Percentiles rank a stretch among this genome's conserved stretches.
Evolutionary conservation across 2,113 vertebrate genomes (phyloP).

Genomic region (Poeciliopsis occidentalis): DNA sequence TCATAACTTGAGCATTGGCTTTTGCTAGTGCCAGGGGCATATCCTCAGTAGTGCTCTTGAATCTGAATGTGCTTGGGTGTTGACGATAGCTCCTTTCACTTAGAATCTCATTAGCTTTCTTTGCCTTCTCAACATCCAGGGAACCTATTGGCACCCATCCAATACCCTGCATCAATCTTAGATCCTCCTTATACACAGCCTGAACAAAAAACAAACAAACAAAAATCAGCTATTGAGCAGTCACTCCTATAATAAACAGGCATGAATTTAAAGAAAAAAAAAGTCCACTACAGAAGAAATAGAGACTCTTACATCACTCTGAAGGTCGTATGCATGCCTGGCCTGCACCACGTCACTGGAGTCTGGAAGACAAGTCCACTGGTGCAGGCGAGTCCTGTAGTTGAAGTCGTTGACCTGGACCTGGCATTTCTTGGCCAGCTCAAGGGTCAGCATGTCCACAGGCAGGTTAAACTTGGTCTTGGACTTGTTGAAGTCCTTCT

Average conservation of each 20-base stretch:
- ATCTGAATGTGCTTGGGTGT: slow-evolving; percentile 80
- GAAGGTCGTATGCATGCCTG: slow-evolving; percentile 79
- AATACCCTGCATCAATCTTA: slow-evolving; percentile 77
- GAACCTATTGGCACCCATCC: slow-evolving; percentile 89
- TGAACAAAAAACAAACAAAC: slow-evolving; percentile 49
- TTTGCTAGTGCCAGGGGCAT: slow-evolving; percentile 84
- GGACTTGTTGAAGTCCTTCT: slow-evolving; percentile 88
- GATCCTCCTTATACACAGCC: slow-evolving; percentile 84
- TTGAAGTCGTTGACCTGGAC: slow-evolving; percentile 86
- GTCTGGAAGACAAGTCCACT: slow-evolving; percentile 90
- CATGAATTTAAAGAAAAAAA: background rate
- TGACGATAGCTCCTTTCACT: slow-evolving; percentile 84
- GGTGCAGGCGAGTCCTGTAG: slow-evolving; percentile 84
- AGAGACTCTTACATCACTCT: slow-evolving; percentile 81
- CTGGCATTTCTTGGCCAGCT: slow-evolving; percentile 88
- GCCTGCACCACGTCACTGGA: slow-evolving; percentile 87
- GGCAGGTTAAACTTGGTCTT: slow-evolving; percentile 86
- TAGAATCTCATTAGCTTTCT: slow-evolving; percentile 81
- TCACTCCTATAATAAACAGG: background rate
- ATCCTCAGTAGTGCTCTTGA: slow-evolving; percentile 80
- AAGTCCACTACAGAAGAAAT: background rate
- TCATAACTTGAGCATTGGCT: slow-evolving; percentile 82
- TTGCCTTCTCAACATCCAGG: slow-evolving; percentile 82
- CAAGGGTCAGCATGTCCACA: slow-evolving; percentile 84
- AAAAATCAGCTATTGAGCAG: background rate